Base-by-base conservation (phyloP, 2,888 invertebrate genomes). In the Embidobia sp. region DNA sequence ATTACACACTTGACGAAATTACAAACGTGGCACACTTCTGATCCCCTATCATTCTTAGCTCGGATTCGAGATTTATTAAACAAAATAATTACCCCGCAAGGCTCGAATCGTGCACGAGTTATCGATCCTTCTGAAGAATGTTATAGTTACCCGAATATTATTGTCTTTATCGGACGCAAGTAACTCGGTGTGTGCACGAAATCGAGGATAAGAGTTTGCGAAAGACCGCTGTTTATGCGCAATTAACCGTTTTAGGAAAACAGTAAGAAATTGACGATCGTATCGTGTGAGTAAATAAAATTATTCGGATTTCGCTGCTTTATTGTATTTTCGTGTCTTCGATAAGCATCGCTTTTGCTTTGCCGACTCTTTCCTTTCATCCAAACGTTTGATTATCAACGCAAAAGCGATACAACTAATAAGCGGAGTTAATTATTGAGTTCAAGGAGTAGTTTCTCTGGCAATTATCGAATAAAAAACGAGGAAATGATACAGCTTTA, bases 61-160 rank as follows among this genome's bases (percentile, higher is more conserved):
- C 19, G 26, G 1, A 40, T 40, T 29, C 16, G 18, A 55, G 18
- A 29, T 55, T 55, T 55, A 55, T 55, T 15, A 15, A 37, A 22
- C 31, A 53, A 18, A 33, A 22, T 53, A 37, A 37, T 53, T 53
- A 53, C 15, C 26, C 15, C 22, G 15, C 15, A 22, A 29, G 37
- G 40, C 10, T 29, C 55, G n/a, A 19, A 19, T 16, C 55, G 16
- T 40, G 55, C 29, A 40, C 16, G 18, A 55, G 16, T 55, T 55
- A 55, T 55, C 29, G 55, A 55, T 55, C 40, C 16, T 40, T 40
- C 35, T 27, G 11, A 42, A 11, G 22, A 57, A 57, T 57, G 29
- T 57, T 42, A 42, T 19, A 31, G 7, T n/a, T n/a, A n/a, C n/a
- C n/a, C n/a, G 7, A 57, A 8, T 57, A 27, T 42, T 55, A 42